phyloP scores from a whole-genome alignment of 2,797 vertebrate genomes.

The Sebastes diaconus region DNA sequence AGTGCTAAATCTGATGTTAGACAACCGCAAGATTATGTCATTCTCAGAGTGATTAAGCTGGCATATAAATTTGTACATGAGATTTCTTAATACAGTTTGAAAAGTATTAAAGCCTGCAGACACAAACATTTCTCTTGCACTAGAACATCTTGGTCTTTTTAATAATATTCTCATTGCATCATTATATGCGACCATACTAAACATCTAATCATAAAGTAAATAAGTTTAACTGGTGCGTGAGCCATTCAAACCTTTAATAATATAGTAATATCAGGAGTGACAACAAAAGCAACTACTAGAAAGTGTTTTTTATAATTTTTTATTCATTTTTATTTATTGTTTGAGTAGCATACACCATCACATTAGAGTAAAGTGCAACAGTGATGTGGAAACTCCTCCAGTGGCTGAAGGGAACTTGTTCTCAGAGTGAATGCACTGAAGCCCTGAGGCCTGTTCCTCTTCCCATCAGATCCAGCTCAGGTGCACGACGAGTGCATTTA shows the following conservation, averaged over 20 bases:
- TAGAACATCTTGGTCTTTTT: no score
- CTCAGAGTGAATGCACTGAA: conserved; percentile 82
- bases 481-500: conserved; percentile 77
- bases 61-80: no score
- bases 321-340: conserved; percentile 11
- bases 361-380: neutral
- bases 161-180: no score
- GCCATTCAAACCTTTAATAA: neutral
- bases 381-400: conserved; percentile 22
- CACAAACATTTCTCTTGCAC: no score
- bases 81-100: no score
- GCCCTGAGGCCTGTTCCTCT: conserved; percentile 63
- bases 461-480: conserved; percentile 84
- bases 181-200: neutral
- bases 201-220: neutral
- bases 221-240: neutral
- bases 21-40: no score
- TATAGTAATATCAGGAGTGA: neutral
- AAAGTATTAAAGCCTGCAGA: no score
- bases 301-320: neutral
- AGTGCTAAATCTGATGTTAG: accelerated
- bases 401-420: conserved; percentile 70
- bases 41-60: no score
- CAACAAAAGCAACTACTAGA: neutral
- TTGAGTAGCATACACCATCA: neutral